These are phyloP conservation scores for Amblyopsis hoosieri DNA, from an alignment of 2,797 vertebrate species.

Conservation along the genomic window DNA sequence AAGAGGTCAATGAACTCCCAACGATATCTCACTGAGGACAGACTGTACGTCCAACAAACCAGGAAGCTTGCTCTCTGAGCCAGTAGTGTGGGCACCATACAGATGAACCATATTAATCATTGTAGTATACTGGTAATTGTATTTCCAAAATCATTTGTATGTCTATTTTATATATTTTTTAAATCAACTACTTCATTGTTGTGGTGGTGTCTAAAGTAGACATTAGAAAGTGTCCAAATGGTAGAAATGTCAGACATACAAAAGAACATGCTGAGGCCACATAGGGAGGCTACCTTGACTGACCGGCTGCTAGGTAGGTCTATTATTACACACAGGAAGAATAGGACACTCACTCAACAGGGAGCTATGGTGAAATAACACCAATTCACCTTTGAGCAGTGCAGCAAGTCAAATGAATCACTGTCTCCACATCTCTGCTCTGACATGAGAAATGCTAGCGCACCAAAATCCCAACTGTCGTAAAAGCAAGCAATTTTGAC, in stretches of 20 bases:
- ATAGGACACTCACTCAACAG: constrained; percentile 2
- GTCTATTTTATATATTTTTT: too few relatives aligned
- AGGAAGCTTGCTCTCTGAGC: constrained; percentile 35
- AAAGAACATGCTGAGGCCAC: too few relatives aligned
- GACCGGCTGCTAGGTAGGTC: constrained; percentile 17
- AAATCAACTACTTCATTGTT: too few relatives aligned
- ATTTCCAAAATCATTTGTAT: too few relatives aligned
- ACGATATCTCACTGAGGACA: constrained; percentile 29
- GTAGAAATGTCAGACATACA: too few relatives aligned
- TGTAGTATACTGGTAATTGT: too few relatives aligned
- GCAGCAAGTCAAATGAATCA: background rate
- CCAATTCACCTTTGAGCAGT: background rate
- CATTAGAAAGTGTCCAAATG: too few relatives aligned
- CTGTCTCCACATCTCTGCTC: constrained; percentile 1
- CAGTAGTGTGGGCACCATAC: too few relatives aligned
- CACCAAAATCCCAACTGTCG: background rate
- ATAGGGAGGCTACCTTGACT: background rate
- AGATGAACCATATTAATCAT: too few relatives aligned
- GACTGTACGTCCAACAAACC: constrained; percentile 12
- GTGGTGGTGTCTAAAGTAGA: too few relatives aligned
- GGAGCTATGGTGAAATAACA: constrained; percentile 3
- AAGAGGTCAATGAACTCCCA: constrained; percentile 33
- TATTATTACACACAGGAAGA: constrained; percentile 46
- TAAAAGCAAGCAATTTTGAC: constrained; percentile 25
- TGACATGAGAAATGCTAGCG: background rate